Evolutionary conservation across 1,140 invertebrate genomes (phyloP).

Genomic region (Drosophila cardini): DNA sequence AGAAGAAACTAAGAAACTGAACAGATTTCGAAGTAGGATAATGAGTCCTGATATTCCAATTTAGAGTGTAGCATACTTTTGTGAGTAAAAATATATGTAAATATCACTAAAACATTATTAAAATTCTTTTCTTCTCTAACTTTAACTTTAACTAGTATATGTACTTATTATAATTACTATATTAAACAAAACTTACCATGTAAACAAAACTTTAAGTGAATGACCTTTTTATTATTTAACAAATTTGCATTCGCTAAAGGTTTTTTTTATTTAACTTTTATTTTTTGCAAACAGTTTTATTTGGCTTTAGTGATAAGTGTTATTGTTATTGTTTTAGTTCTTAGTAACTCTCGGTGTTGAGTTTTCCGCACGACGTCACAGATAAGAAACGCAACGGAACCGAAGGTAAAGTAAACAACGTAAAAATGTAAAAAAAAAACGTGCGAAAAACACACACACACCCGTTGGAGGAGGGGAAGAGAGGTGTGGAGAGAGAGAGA

Average conservation of each 20-base stretch:
- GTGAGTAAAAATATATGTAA: conserved; percentile 10
- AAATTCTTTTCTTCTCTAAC: no score
- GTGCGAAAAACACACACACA: conserved; percentile 14
- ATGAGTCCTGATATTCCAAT: background rate
- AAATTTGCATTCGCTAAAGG: background rate
- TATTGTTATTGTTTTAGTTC: background rate
- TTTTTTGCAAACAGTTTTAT: background rate
- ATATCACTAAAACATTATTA: background rate
- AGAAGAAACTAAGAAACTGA: no score
- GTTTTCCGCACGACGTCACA: conserved; percentile 4
- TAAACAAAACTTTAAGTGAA: conserved; percentile 20
- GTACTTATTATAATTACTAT: background rate
- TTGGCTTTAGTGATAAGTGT: background rate
- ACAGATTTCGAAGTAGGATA: no score
- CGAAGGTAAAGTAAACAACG: background rate
- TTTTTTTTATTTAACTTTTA: no score
- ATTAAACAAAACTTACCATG: conserved; percentile 39
- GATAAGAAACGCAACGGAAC: conserved; percentile 20
- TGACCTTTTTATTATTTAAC: conserved; percentile 1
- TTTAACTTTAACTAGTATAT: no score
- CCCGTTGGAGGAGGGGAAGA: conserved; percentile 4
- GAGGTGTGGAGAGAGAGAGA: background rate
- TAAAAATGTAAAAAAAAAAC: conserved; percentile 2
- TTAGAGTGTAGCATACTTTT: conserved; percentile 41
- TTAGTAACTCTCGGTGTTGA: background rate